Evolutionary conservation across 2,797 vertebrate species (phyloP).

Genomic region (Oreonectes daqikongensis): DNA sequence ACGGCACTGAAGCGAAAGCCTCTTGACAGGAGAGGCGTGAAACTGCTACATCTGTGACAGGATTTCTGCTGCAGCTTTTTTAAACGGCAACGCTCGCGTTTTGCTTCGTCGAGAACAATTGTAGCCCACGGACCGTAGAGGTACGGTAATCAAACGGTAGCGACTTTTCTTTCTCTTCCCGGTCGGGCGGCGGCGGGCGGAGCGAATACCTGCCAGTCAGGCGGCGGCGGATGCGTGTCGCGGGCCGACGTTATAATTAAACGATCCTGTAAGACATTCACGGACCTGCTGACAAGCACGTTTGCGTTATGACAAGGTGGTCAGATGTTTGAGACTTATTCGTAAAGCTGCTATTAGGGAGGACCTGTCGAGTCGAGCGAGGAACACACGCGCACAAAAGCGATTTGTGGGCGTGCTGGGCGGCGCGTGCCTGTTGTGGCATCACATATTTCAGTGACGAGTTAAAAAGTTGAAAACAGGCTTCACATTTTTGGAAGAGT

Average conservation of each 20-base stretch:
- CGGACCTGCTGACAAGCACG: constrained; percentile 82
- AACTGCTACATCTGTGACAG: constrained; percentile 82
- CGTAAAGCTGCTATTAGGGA: constrained; percentile 67
- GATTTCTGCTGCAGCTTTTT: constrained; percentile 85
- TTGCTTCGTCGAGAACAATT: constrained; percentile 79
- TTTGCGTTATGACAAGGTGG: constrained; percentile 81
- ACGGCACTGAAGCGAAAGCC: constrained; percentile 75
- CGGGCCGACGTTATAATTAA: constrained; percentile 82
- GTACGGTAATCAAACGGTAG: constrained; percentile 84
- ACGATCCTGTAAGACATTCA: constrained; percentile 83
- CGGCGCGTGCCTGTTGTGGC: constrained; percentile 29
- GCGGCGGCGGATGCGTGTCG: constrained; percentile 34
- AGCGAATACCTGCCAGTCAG: constrained; percentile 84
- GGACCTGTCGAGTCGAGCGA: constrained; percentile 56
- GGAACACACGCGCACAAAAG: constrained; percentile 53
- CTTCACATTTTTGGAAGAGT: constrained; percentile 23
- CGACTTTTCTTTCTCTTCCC: constrained; percentile 79
- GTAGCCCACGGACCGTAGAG: constrained; percentile 77
- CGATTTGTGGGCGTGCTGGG: constrained; percentile 47
- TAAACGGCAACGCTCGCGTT: constrained; percentile 79
- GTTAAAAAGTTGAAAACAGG: constrained; percentile 46
- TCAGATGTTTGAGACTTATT: constrained; percentile 67
- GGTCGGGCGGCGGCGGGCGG: constrained; percentile 75
- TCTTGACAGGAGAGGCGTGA: constrained; percentile 84
- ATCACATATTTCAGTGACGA: constrained; percentile 36